Percentiles rank a stretch among this genome's conserved stretches.
These are phyloP conservation scores for Ryuthela nishihirai DNA, from an alignment of 2,888 invertebrate genomes.

Conservation along the genomic window DNA sequence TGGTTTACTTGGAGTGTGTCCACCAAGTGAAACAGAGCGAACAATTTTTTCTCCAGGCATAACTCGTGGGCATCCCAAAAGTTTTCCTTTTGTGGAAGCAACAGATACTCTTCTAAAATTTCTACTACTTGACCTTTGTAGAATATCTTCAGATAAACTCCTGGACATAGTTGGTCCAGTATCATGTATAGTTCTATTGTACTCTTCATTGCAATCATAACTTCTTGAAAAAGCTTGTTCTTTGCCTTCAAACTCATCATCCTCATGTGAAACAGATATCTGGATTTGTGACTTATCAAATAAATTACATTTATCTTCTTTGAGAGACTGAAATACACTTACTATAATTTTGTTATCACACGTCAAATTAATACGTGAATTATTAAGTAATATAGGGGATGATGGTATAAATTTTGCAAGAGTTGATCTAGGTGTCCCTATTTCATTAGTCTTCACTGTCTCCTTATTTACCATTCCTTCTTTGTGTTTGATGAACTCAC, in stretches of 20 bases:
- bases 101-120: slow-evolving; percentile 22
- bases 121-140: slow-evolving; percentile 2
- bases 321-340: not conserved
- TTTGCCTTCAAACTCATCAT: slow-evolving; percentile 2
- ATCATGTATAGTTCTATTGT: slow-evolving; percentile 6
- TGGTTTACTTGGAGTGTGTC: not conserved
- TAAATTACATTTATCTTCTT: slow-evolving; percentile 13
- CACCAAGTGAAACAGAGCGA: slow-evolving; percentile 6
- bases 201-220: slow-evolving; percentile 22
- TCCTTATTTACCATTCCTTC: too few species aligned
- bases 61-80: slow-evolving; percentile 21
- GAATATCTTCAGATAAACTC: slow-evolving; percentile 27
- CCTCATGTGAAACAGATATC: slow-evolving; percentile 20
- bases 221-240: slow-evolving; percentile 24
- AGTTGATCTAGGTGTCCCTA: slow-evolving; percentile 22
- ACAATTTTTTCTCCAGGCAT: slow-evolving; percentile 21
- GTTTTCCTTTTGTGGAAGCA: slow-evolving; percentile 24
- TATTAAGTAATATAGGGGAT: slow-evolving; percentile 22
- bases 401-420: slow-evolving; percentile 23
- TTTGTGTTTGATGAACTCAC: too few species aligned
- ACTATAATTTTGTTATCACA: slow-evolving; percentile 30
- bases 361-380: not conserved
- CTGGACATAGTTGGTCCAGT: slow-evolving; percentile 2
- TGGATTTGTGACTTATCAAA: too few species aligned
- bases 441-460: too few species aligned